Evolutionary conservation across 1,140 invertebrate species (phyloP), one percentile per base, ranked within the genome.

Genomic region (Calosoma granatense): DNA sequence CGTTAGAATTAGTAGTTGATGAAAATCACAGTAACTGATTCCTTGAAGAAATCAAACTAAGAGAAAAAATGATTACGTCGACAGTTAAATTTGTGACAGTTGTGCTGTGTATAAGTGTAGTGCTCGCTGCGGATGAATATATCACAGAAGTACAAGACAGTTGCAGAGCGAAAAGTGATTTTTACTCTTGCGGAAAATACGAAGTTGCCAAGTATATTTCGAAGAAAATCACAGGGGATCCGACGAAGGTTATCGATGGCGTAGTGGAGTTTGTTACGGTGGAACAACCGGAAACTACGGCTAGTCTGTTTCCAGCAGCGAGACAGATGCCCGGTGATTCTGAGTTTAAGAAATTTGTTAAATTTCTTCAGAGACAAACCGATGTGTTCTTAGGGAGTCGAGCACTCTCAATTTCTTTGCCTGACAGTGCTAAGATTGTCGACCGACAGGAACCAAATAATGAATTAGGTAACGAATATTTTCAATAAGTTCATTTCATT

Each of bases 321-420:
- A 36, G 56, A 21, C 39, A 58, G 20, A 20, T 11, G 6, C 20
- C 47, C 14, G 26, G n/a, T 9, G 56, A 58, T 54, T 22, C 36
- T 1, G 56, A 58, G 30, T 14, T 58, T 17, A 58, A 19, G 53
- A 58, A 58, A 20, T 26, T 58, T 15, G 22, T 58, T 14, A 58
- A 58, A 30, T 58, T 54, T 47, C 14, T 58, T n/a, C 56, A 58
- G 41, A 39, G 56, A 20, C 51, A 58, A 39, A 26, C 22, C 20
- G 53, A 26, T 23, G n/a, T 14, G 20, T 58, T 41, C 30, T 54
- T 58, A 23, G 56, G 43, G 12, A 41, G 21, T 41, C 56, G 52
- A 21, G 56, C 26, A 15, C 4, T 58, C 17, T 14, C 51, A 19
- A 19, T 58, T 36, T 14, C 51, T 22, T 47, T 58, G 20, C 56